Conservation (phyloP, 2,797 vertebrate genomes). For the Uromys caudimaculatus region DNA sequence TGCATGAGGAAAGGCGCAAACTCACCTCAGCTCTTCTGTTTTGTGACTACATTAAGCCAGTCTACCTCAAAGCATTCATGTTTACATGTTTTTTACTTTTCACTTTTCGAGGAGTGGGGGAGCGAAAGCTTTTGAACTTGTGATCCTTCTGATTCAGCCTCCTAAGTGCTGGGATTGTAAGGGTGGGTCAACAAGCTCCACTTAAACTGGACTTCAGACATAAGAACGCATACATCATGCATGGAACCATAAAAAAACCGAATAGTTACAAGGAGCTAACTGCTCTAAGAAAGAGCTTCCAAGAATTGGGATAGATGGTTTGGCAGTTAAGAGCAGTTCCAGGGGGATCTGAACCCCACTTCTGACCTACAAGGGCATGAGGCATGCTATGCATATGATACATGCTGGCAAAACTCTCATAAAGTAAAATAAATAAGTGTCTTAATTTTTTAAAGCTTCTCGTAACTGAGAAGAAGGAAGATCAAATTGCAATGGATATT, state of each 20-base stretch:
- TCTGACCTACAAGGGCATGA: not conserved
- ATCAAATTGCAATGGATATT: not conserved
- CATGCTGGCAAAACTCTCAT: not conserved
- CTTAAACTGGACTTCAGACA: slow-evolving; percentile 7
- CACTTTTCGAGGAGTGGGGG: not conserved
- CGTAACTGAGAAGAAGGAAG: not conserved
- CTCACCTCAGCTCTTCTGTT: not conserved
- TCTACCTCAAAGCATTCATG: not conserved
- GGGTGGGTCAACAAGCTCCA: not conserved
- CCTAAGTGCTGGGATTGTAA: not conserved
- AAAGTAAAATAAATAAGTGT: not conserved
- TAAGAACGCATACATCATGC: not conserved
- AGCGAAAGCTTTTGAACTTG: not conserved
- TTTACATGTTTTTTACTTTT: not conserved
- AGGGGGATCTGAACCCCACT: not conserved
- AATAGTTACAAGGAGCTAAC: not conserved
- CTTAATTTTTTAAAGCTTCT: not conserved
- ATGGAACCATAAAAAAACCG: not conserved
- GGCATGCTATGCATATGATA: not conserved
- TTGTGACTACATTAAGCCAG: not conserved
- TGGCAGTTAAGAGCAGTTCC: not conserved
- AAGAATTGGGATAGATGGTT: not conserved
- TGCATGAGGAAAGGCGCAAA: not conserved
- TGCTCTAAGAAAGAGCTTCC: not conserved
- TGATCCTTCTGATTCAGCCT: not conserved